Evolutionary conservation across 53 echinoderm and acorn worm genomes (phyloP).

Genomic region (Glandiceps talaboti): DNA sequence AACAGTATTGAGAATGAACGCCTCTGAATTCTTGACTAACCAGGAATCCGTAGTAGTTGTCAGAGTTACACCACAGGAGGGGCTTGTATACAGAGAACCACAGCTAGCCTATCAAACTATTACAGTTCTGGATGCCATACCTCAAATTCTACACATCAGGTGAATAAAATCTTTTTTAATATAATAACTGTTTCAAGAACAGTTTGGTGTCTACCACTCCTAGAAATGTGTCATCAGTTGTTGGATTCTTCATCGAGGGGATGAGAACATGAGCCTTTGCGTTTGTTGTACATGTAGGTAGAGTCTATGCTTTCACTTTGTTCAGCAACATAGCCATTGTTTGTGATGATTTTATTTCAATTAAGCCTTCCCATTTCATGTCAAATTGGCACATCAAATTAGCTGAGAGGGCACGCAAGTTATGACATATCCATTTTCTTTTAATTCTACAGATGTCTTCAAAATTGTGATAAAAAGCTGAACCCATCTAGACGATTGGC

Average conservation of each 20-base stretch:
- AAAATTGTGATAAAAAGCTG: conserved; percentile 40
- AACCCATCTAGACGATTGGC: conserved; percentile 40
- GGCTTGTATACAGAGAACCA: conserved; percentile 1
- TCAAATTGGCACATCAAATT: no score
- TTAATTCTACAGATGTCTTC: conserved; percentile 35
- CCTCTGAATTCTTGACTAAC: conserved; percentile 20
- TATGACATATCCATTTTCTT: not conserved
- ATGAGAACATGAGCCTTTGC: no score
- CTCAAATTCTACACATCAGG: conserved; percentile 32
- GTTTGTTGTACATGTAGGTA: no score
- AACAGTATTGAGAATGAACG: conserved; percentile 7
- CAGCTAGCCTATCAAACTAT: conserved; percentile 25
- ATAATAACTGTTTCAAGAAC: no score
- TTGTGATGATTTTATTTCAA: no score
- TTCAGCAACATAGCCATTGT: no score
- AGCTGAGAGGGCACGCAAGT: not conserved
- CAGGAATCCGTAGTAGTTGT: conserved; percentile 34
- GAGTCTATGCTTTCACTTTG: no score
- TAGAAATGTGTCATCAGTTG: no score
- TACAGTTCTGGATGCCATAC: conserved; percentile 8
- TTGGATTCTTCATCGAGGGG: no score
- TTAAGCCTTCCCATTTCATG: no score
- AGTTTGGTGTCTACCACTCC: no score
- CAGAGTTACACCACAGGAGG: conserved; percentile 15
- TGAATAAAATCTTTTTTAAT: no score